Percentiles rank a stretch among this genome's conserved stretches.
Conservation (phyloP, 2,113 vertebrate species). For the Mesoclemmys tuberculata region DNA sequence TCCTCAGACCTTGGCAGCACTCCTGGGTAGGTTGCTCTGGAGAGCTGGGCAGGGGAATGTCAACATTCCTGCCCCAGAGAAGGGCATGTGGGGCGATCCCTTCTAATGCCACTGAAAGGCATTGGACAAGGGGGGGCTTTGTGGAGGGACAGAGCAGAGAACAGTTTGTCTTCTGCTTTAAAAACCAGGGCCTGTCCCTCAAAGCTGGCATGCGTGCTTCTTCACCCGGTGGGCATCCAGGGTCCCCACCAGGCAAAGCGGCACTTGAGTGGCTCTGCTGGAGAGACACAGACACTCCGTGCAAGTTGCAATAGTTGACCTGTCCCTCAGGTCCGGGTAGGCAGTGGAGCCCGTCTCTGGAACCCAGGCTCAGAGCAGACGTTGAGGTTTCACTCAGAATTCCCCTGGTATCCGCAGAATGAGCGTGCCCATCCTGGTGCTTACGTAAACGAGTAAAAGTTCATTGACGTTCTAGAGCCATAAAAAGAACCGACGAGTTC, state of each 20-base stretch:
- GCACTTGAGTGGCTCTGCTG: not conserved
- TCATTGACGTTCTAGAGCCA: not conserved
- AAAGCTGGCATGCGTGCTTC: not conserved
- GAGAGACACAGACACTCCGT: not conserved
- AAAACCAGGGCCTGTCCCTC: no score
- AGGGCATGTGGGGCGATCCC: no score
- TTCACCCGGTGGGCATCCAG: not conserved
- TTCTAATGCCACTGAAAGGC: no score
- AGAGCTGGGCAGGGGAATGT: no score
- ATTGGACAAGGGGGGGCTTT: no score
- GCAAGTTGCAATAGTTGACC: not conserved
- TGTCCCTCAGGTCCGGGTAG: not conserved
- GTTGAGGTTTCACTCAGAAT: not conserved
- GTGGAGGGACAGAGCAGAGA: no score
- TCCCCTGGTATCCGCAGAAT: not conserved
- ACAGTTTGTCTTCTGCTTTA: no score
- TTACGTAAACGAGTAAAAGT: not conserved
- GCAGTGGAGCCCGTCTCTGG: not conserved
- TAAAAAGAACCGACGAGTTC: not conserved
- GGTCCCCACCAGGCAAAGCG: not conserved
- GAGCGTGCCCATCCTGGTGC: not conserved
- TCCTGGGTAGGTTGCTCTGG: no score
- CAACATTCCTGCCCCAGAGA: no score
- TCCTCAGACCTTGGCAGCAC: no score
- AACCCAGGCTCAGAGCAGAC: not conserved